Conservation (phyloP, 2,888 invertebrate species). For the Cetonia aurata region DNA sequence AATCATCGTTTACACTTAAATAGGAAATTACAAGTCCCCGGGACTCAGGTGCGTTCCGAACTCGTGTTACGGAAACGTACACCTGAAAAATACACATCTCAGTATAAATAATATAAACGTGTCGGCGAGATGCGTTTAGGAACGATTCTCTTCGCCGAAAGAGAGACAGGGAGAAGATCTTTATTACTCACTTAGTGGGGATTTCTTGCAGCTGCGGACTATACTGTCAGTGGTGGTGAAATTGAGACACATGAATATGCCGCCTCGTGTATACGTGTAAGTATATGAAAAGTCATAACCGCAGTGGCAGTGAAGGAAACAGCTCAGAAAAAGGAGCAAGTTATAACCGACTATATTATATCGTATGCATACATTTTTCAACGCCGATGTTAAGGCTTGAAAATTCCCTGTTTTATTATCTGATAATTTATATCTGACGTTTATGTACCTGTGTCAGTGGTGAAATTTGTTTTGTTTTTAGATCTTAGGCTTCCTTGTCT, state of each 20-base stretch:
- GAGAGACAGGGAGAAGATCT: constrained; percentile 55
- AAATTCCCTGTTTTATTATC: constrained; percentile 51
- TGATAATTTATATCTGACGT: constrained; percentile 56
- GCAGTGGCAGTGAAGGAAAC: constrained; percentile 58
- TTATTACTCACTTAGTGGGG: constrained; percentile 62
- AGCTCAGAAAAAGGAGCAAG: constrained; percentile 51
- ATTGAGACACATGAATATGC: constrained; percentile 64
- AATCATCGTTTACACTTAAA: constrained; percentile 48
- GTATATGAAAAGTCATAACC: constrained; percentile 62
- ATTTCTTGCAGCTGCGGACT: constrained; percentile 59
- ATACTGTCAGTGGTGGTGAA: constrained; percentile 53
- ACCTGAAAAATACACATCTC: constrained; percentile 51
- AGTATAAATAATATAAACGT: constrained; percentile 52
- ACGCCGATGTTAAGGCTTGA: constrained; percentile 43
- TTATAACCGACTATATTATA: constrained; percentile 49
- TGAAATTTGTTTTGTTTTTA: constrained; percentile 42
- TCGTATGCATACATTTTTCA: constrained; percentile 56
- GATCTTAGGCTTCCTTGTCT: constrained; percentile 5
- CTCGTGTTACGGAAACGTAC: constrained; percentile 54
- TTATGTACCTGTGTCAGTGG: constrained; percentile 41
- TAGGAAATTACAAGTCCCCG: constrained; percentile 52
- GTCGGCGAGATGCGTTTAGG: constrained; percentile 48
- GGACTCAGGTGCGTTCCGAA: constrained; percentile 38
- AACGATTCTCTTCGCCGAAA: constrained; percentile 47
- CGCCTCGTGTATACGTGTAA: constrained; percentile 54